Evolutionary conservation across 2,113 vertebrate species (phyloP).

Genomic region (Myrmophylax atrothorax): DNA sequence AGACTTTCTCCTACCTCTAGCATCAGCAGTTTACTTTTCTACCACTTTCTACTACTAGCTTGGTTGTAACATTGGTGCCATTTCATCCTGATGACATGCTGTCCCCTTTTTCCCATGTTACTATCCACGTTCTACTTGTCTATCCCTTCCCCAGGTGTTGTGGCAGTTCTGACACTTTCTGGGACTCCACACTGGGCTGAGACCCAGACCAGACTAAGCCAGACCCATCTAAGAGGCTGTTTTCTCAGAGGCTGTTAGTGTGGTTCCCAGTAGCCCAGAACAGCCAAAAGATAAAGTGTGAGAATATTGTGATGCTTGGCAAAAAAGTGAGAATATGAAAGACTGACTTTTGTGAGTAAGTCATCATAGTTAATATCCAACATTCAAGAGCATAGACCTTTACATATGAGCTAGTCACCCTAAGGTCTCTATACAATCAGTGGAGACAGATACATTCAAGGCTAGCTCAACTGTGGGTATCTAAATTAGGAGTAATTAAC

Average conservation of each 20-base stretch:
- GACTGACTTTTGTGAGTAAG: background rate
- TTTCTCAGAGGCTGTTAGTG: background rate
- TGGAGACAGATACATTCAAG: background rate
- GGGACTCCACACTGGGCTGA: background rate
- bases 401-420: background rate
- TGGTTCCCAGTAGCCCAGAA: background rate
- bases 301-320: background rate
- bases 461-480: background rate
- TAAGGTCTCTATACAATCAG: background rate
- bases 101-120: background rate
- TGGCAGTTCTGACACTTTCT: background rate
- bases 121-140: background rate
- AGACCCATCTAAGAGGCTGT: background rate
- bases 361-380: conserved; percentile 1
- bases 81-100: background rate
- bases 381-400: background rate
- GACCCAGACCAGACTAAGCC: background rate
- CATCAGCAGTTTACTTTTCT: background rate
- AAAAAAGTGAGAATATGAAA: background rate
- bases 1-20: background rate
- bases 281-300: background rate
- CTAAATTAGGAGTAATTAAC: conserved; percentile 19
- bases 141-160: background rate
- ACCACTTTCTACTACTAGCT: background rate
- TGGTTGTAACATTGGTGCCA: background rate